phyloP scores from a whole-genome alignment of 2,888 invertebrate species.

The Glaucopsyche alexis region DNA sequence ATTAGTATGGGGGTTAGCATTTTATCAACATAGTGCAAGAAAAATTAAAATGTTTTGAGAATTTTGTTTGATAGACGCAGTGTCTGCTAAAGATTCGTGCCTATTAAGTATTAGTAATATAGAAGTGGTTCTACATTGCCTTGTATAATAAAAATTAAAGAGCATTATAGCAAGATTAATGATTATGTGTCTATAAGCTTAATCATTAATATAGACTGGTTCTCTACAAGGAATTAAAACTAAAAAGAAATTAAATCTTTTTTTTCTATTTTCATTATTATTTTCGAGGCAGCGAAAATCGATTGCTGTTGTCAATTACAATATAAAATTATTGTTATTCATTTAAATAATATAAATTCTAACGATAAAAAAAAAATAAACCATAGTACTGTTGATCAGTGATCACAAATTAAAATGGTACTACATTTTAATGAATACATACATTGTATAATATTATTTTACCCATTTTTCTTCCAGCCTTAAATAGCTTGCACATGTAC shows the following conservation, averaged over 20 bases:
- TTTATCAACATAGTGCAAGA: not conserved
- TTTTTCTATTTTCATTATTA: not conserved
- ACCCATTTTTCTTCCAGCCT: not conserved
- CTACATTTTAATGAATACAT: too few species aligned
- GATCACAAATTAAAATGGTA: too few species aligned
- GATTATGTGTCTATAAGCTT: not conserved
- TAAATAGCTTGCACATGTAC: not conserved
- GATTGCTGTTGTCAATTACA: not conserved
- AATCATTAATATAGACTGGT: not conserved
- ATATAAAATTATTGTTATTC: not conserved
- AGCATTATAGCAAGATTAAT: not conserved
- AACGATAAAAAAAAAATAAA: too few species aligned
- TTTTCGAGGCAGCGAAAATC: not conserved
- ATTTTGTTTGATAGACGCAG: too few species aligned
- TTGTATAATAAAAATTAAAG: not conserved
- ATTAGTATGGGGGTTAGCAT: too few species aligned
- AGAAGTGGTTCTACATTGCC: not conserved
- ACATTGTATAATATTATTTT: not conserved
- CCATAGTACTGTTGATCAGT: too few species aligned
- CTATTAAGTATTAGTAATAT: not conserved
- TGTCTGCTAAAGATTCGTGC: not conserved
- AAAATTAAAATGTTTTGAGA: too few species aligned
- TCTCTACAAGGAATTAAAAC: not conserved
- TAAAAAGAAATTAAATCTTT: not conserved
- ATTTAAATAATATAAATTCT: too few species aligned